Conservation (phyloP, 1,140 invertebrate species). For the Zaprionus lachaisei region DNA sequence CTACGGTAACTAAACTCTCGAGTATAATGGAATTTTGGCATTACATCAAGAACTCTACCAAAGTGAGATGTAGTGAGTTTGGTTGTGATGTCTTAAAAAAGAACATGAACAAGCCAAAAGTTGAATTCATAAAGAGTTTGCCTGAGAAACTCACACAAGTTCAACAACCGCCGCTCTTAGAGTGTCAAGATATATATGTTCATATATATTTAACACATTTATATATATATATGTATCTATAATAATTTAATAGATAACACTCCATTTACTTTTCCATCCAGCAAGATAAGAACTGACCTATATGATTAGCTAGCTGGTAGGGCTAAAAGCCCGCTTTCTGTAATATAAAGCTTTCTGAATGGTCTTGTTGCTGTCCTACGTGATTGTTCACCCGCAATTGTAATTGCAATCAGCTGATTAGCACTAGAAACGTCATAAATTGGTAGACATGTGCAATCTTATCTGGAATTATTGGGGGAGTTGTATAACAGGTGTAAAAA, state of each 20-base stretch:
- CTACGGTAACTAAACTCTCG: too few relatives aligned
- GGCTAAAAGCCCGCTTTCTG: too few relatives aligned
- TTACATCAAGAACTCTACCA: too few relatives aligned
- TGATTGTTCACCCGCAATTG: conserved; percentile 50
- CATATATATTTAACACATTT: neutral
- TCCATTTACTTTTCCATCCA: neutral
- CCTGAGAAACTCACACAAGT: conserved; percentile 24
- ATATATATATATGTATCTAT: neutral
- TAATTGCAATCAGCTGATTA: conserved; percentile 27
- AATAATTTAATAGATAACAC: conserved; percentile 25
- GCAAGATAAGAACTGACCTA: conserved; percentile 59
- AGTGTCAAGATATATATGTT: neutral
- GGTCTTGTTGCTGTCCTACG: conserved; percentile 44
- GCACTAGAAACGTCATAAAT: conserved; percentile 23
- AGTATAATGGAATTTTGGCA: too few relatives aligned
- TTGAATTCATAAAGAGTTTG: neutral
- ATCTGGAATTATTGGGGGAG: conserved; percentile 1
- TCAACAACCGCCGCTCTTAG: neutral
- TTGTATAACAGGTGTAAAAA: conserved; percentile 36
- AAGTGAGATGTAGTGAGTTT: too few relatives aligned
- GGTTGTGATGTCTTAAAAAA: too few relatives aligned
- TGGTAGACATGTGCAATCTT: conserved; percentile 10
- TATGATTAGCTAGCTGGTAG: neutral
- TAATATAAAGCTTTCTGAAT: neutral
- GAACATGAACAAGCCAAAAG: too few relatives aligned